Evolutionary conservation across 2,888 invertebrate genomes (phyloP).

Genomic region (Chloromyia formosa): DNA sequence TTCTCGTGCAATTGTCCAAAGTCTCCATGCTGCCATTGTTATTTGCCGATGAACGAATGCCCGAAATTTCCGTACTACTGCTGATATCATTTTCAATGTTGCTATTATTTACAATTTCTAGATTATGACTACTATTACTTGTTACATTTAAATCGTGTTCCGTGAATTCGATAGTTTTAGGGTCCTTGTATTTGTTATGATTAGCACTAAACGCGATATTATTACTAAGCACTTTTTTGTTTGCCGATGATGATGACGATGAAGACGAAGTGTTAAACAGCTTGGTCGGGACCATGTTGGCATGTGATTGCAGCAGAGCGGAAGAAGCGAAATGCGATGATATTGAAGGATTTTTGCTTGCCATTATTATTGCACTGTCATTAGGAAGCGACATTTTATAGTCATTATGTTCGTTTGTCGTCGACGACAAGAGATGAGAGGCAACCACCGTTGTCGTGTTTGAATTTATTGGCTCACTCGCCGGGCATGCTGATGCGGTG

Average conservation of each 20-base stretch:
- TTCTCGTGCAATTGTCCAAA: slow-evolving; percentile 61
- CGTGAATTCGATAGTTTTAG: slow-evolving; percentile 15
- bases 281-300: slow-evolving; percentile 45
- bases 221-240: slow-evolving; percentile 44
- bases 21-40: slow-evolving; percentile 55
- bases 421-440: slow-evolving; percentile 13
- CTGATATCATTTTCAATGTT: slow-evolving; percentile 37
- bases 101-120: slow-evolving; percentile 42
- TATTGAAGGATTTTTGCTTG: slow-evolving; percentile 48
- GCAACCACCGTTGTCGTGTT: background rate
- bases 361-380: slow-evolving; percentile 35
- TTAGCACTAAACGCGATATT: slow-evolving; percentile 31
- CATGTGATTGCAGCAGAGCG: slow-evolving; percentile 50
- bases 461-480: background rate
- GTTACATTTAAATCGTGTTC: slow-evolving; percentile 28
- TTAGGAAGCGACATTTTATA: slow-evolving; percentile 8
- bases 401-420: slow-evolving; percentile 6
- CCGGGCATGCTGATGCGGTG: background rate
- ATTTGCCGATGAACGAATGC: background rate
- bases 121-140: slow-evolving; percentile 31
- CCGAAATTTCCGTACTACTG: slow-evolving; percentile 9
- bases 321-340: slow-evolving; percentile 50
- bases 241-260: slow-evolving; percentile 47
- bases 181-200: slow-evolving; percentile 24
- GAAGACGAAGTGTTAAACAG: slow-evolving; percentile 50